These are phyloP conservation scores for Drymodes brunneopygia DNA, from an alignment of 2,113 vertebrate species.

Conservation along the genomic window DNA sequence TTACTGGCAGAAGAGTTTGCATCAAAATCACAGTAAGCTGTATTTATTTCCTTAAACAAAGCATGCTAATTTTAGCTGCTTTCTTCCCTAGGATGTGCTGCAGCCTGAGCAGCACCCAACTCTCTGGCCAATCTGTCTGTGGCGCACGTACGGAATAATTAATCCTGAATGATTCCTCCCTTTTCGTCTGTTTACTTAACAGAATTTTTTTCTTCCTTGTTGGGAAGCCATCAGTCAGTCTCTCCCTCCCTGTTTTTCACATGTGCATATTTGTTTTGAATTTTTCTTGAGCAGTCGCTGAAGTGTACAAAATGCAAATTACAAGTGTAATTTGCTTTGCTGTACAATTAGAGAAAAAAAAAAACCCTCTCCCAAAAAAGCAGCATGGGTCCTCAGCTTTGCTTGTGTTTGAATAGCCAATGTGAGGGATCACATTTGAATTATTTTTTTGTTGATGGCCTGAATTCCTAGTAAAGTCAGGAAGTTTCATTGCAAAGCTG, in stretches of 20 bases:
- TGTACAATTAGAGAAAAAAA: conserved; percentile 29
- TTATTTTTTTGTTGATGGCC: neutral
- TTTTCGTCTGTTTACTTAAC: conserved; percentile 51
- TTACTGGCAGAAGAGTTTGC: neutral
- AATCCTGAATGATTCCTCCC: neutral
- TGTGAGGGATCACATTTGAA: neutral
- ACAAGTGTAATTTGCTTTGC: conserved; percentile 46
- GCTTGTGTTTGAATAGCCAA: conserved; percentile 20
- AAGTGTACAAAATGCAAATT: conserved; percentile 69
- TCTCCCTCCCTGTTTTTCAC: neutral
- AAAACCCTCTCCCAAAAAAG: neutral
- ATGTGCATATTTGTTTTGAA: conserved; percentile 61
- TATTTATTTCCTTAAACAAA: neutral
- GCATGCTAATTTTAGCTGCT: neutral
- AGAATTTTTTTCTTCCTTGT: conserved; percentile 10
- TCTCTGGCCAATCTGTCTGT: neutral
- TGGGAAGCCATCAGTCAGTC: conserved; percentile 2
- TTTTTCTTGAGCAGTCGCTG: conserved; percentile 63
- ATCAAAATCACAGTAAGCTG: neutral
- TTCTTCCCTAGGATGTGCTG: neutral
- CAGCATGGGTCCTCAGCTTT: neutral
- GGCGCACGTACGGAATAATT: neutral
- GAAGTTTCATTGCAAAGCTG: conserved; percentile 6
- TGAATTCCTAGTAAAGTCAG: conserved; percentile 25
- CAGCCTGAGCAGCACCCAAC: conserved; percentile 3